These are phyloP conservation scores for Metopolophium dirhodum DNA, from an alignment of 1,140 invertebrate genomes.

Conservation along the genomic window DNA sequence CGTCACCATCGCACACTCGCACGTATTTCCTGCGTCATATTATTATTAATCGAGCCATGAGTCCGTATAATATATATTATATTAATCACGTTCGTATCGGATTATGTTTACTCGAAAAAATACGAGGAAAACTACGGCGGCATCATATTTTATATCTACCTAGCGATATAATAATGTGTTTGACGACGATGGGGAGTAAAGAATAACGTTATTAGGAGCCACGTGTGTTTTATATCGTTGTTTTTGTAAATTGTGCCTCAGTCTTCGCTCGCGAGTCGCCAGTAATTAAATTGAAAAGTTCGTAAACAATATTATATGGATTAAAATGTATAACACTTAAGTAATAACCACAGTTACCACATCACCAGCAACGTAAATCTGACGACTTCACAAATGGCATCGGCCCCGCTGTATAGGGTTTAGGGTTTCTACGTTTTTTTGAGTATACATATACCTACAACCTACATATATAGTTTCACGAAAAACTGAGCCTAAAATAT, in stretches of 20 bases:
- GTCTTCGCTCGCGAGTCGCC: not conserved
- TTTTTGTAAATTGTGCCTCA: not conserved
- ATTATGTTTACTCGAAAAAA: not conserved
- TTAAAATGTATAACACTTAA: not conserved
- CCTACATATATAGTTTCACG: not conserved
- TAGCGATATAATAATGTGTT: not conserved
- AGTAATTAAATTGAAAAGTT: not conserved
- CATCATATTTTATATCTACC: not conserved
- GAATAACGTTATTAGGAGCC: not conserved
- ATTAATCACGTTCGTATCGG: slow-evolving; percentile 10
- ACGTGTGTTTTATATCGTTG: not conserved
- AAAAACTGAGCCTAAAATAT: not conserved
- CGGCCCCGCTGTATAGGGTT: not conserved
- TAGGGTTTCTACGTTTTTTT: not conserved
- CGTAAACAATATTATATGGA: not conserved
- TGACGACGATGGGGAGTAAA: not conserved
- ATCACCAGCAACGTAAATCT: not conserved
- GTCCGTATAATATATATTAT: not conserved
- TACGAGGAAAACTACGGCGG: not conserved
- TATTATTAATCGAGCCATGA: not conserved
- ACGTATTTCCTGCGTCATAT: not conserved
- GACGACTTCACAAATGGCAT: not conserved
- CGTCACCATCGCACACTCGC: not conserved
- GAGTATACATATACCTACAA: not conserved
- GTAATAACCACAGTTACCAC: not conserved